Conservation (phyloP, 2,797 vertebrate species). For the Platalea minor region DNA sequence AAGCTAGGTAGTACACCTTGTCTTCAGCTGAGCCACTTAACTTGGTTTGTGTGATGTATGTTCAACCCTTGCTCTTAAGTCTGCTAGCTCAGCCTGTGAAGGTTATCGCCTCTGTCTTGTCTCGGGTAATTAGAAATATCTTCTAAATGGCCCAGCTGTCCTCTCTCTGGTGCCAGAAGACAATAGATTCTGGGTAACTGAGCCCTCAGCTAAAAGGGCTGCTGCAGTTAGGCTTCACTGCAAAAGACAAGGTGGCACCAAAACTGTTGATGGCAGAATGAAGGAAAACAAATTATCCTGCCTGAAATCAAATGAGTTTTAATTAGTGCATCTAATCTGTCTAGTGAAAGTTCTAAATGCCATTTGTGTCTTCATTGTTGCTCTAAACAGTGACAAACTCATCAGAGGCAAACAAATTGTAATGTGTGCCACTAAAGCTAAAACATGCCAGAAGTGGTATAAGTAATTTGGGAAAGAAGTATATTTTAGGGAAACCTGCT, state of each 20-base stretch:
- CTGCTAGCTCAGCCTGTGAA: not conserved
- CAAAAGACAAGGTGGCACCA: not conserved
- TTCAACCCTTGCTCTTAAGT: not conserved
- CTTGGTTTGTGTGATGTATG: not conserved
- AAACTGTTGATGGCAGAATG: not conserved
- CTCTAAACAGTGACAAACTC: not conserved
- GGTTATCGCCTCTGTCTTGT: not conserved
- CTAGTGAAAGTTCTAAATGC: not conserved
- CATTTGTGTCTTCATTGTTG: not conserved
- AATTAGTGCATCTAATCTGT: conserved; percentile 5
- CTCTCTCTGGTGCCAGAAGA: not conserved
- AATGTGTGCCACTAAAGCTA: not conserved
- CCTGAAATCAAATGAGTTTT: conserved; percentile 3
- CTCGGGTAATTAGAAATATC: not conserved
- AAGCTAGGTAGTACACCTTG: not conserved
- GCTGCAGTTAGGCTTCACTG: not conserved
- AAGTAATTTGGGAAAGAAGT: not conserved
- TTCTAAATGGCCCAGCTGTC: not conserved
- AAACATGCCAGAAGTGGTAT: not conserved
- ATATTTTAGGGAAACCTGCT: not conserved
- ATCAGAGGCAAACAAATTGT: not conserved
- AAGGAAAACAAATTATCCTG: not conserved
- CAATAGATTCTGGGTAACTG: not conserved
- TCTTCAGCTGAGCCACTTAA: not conserved
- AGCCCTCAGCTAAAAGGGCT: not conserved